Evolutionary conservation across 1,140 invertebrate genomes (phyloP).

Genomic region (Chironomus tepperi): DNA sequence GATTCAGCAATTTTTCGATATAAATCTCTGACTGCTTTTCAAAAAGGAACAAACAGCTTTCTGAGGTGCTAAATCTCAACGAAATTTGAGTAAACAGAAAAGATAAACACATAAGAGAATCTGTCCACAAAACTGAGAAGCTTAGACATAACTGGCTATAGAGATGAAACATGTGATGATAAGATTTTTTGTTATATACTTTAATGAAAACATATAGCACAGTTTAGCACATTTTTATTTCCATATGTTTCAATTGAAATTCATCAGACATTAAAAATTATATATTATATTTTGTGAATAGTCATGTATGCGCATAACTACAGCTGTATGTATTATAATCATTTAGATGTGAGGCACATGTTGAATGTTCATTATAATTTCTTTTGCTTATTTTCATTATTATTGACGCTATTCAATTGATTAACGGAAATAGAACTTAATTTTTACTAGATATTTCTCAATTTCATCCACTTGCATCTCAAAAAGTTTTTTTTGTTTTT

Average conservation of each 20-base stretch:
- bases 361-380: neutral
- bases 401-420: neutral
- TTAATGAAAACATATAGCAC: neutral
- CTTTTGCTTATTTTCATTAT: neutral
- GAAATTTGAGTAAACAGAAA: no score
- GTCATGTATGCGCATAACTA: neutral
- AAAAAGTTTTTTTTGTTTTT: neutral
- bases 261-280: neutral
- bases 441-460: neutral
- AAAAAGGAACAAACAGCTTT: no score
- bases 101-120: no score
- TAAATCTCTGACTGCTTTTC: no score
- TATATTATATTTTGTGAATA: neutral
- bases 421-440: neutral
- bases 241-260: conserved; percentile 14
- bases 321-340: neutral
- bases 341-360: neutral
- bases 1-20: no score
- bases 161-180: neutral
- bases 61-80: no score
- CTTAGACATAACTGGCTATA: no score
- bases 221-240: neutral
- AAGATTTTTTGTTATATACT: neutral
- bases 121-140: no score
- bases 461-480: no score